These are phyloP conservation scores for Drosophila atroscutellata DNA, from an alignment of 2,888 invertebrate species.

Conservation along the genomic window DNA sequence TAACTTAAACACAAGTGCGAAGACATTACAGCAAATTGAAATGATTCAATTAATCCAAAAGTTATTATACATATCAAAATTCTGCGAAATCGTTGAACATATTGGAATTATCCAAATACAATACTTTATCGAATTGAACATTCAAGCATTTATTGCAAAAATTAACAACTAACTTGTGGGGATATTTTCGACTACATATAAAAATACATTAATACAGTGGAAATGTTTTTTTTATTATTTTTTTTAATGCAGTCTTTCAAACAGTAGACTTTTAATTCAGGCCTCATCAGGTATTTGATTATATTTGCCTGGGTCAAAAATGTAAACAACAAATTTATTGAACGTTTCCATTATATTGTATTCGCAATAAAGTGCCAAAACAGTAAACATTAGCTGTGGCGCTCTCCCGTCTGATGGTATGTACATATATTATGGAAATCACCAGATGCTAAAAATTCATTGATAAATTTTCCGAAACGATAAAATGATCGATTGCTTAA, in stretches of 20 bases:
- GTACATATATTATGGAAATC: background rate
- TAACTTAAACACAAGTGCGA: background rate
- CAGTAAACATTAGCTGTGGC: conserved; percentile 49
- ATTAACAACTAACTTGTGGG: background rate
- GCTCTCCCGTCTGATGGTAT: conserved; percentile 11
- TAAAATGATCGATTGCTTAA: conserved; percentile 57
- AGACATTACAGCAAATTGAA: background rate
- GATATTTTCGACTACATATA: background rate
- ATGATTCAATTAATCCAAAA: background rate
- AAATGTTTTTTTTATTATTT: background rate
- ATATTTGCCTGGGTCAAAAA: conserved; percentile 18
- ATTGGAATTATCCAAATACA: background rate
- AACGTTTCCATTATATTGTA: conserved; percentile 7
- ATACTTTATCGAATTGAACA: background rate
- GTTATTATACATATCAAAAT: background rate
- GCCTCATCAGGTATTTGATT: conserved; percentile 21
- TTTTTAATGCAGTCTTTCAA: conserved; percentile 1
- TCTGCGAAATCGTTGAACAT: background rate
- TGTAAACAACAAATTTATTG: conserved; percentile 26
- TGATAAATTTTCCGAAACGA: conserved; percentile 56
- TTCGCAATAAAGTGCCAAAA: conserved; percentile 26
- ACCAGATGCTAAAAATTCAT: conserved; percentile 56
- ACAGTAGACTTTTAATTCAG: background rate
- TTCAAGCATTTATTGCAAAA: background rate
- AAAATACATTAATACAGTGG: too few relatives aligned